Evolutionary conservation across 2,797 vertebrate genomes (phyloP), one percentile per base, ranked within the genome.

Genomic region (Coendou prehensilis): DNA sequence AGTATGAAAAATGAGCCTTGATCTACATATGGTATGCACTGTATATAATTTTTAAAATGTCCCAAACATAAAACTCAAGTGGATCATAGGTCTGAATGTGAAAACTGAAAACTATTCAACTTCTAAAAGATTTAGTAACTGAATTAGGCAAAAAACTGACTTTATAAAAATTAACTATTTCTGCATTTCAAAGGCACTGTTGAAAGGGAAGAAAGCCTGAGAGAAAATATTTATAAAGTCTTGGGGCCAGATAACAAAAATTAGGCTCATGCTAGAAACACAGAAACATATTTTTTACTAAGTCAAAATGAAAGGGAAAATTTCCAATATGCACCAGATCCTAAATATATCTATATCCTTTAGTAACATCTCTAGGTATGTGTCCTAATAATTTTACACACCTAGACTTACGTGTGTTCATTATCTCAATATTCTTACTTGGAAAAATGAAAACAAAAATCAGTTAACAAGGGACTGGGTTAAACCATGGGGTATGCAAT

Each of bases 381-480:
- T 57, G 75, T 69, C 54, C 52, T 80, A 92, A 73, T 84, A 76
- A 71, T 37, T 73, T 52, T 85, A 86, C 8, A 93, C 18, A n/a
- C 13, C 20, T n/a, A 73, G 33, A 81, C 63, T 79, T 10, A 63
- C 14, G 28, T 73, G 41, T 63, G 22, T 28, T 82, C 47, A 92
- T 54, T 87, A 63, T 54, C 45, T 45, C 54, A 83, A 63, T 92
- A 67, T 52, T 79, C n/a, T 6, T 57, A 28, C 23, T 82, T 89
- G 50, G 30, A 93, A 87, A 92, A 96, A 82, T 37, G 61, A 85
- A 91, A 88, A 81, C 33, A 91, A 59, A 67, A 69, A 30, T n/a
- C 69, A 18, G 23, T 45, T 64, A 41, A 28, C 9, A 76, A 81
- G 50, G 30, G 20, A 54, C 52, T 90, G 64, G 6, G 47, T 41